Conservation (phyloP, 2,888 invertebrate species). For the Machimus atricapillus region DNA sequence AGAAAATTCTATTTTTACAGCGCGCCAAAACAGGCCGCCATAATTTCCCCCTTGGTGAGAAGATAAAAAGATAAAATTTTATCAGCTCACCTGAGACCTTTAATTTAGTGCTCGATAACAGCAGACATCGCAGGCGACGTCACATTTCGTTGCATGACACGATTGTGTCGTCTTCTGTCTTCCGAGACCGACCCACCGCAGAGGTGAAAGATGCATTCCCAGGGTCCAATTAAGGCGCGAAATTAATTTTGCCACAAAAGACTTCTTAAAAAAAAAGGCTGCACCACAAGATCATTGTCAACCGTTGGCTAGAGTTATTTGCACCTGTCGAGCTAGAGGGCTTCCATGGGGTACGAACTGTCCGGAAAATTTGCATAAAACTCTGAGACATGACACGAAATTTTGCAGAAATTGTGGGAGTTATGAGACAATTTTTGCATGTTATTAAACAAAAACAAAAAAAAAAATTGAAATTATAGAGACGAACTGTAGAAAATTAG, state of each 20-base stretch:
- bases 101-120: background rate
- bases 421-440: conserved; percentile 3
- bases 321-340: background rate
- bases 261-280: background rate
- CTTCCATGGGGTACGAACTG: background rate
- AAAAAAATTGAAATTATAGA: background rate
- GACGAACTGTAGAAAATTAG: conserved; percentile 6
- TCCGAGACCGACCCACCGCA: background rate
- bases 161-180: background rate
- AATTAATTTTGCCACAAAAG: background rate
- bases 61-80: background rate
- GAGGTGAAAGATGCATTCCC: background rate
- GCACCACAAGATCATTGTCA: background rate
- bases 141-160: background rate
- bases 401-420: background rate
- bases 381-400: conserved; percentile 14
- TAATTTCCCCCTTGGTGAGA: background rate
- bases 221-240: background rate
- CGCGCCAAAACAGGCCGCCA: background rate
- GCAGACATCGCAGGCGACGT: background rate
- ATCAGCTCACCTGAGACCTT: background rate
- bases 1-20: background rate
- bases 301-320: background rate
- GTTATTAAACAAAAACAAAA: background rate
- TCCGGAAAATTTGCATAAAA: conserved; percentile 9